Evolutionary conservation across 1,140 invertebrate genomes (phyloP).

Genomic region (Galleria mellonella): DNA sequence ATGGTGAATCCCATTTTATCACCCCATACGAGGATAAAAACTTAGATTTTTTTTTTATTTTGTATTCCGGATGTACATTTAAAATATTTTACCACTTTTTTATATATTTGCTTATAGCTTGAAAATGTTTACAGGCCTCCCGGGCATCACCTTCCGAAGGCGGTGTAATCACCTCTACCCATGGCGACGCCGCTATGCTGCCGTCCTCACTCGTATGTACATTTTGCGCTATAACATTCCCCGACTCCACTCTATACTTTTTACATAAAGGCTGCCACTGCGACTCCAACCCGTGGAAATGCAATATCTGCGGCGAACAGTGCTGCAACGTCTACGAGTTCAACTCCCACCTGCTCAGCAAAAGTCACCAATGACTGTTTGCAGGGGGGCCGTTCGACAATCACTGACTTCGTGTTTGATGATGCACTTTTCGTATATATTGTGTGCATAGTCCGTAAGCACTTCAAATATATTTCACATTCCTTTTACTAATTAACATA

Average conservation of each 20-base stretch:
- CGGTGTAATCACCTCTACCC: constrained; percentile 79
- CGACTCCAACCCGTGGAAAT: constrained; percentile 97
- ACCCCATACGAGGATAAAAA: too few relatives aligned
- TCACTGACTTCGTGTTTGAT: constrained; percentile 33
- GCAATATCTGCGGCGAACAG: constrained; percentile 96
- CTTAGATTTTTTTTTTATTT: too few relatives aligned
- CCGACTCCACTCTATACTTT: constrained; percentile 96
- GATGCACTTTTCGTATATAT: constrained; percentile 39
- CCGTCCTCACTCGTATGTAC: constrained; percentile 80
- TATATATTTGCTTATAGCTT: too few relatives aligned
- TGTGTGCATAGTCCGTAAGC: constrained; percentile 43
- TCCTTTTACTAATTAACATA: constrained; percentile 1
- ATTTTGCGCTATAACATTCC: constrained; percentile 95
- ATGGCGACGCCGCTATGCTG: constrained; percentile 68
- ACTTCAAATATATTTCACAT: constrained; percentile 50
- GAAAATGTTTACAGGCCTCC: constrained; percentile 32
- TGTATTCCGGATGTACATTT: too few relatives aligned
- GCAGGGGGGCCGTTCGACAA: constrained; percentile 57
- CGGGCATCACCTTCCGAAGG: constrained; percentile 79
- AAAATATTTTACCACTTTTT: too few relatives aligned
- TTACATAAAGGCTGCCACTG: constrained; percentile 98
- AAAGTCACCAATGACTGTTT: constrained; percentile 87
- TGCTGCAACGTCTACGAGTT: constrained; percentile 97
- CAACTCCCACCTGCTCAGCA: constrained; percentile 95
- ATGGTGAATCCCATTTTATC: too few relatives aligned